A percentile compares a stretch with the other conserved stretches of the same genome.
Evolutionary conservation across 2,888 invertebrate genomes (phyloP).

Genomic region (Caenorhabditis japonica): DNA sequence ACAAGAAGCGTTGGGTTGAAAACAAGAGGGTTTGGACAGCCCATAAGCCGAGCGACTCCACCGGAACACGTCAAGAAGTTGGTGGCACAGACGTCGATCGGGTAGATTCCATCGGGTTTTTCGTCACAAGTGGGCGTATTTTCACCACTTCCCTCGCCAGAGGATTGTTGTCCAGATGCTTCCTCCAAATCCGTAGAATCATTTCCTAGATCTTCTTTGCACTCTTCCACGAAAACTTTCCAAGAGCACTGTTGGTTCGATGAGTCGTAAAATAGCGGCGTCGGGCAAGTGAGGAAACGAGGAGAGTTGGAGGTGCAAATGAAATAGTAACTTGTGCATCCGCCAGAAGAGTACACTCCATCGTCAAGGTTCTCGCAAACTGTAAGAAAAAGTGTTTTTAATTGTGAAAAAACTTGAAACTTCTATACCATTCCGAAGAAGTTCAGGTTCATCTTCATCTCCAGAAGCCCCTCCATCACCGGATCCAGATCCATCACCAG

Average conservation of each 20-base stretch:
- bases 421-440: constrained; percentile 6
- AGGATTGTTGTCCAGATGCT: constrained; percentile 6
- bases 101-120: constrained; percentile 42
- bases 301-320: constrained; percentile 33
- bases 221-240: not conserved
- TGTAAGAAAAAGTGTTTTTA: constrained; percentile 15
- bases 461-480: constrained; percentile 26
- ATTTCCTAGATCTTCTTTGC: too few species aligned
- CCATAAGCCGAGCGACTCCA: constrained; percentile 43
- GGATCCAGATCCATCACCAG: constrained; percentile 32
- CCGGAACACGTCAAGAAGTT: constrained; percentile 49
- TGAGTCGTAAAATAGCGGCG: constrained; percentile 45
- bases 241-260: constrained; percentile 20
- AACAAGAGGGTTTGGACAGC: constrained; percentile 43
- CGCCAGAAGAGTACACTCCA: constrained; percentile 37
- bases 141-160: constrained; percentile 31
- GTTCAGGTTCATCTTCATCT: constrained; percentile 12
- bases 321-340: constrained; percentile 44
- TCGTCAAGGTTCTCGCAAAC: constrained; percentile 33
- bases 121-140: constrained; percentile 33
- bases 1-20: constrained; percentile 46
- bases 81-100: constrained; percentile 28
- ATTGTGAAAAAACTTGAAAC: too few species aligned
- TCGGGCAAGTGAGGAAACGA: constrained; percentile 44
- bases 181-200: not conserved